A percentile compares a stretch with the other conserved stretches of the same genome.
These are phyloP conservation scores for Austrofundulus limnaeus DNA, from an alignment of 2,113 vertebrate species.

Conservation along the genomic window DNA sequence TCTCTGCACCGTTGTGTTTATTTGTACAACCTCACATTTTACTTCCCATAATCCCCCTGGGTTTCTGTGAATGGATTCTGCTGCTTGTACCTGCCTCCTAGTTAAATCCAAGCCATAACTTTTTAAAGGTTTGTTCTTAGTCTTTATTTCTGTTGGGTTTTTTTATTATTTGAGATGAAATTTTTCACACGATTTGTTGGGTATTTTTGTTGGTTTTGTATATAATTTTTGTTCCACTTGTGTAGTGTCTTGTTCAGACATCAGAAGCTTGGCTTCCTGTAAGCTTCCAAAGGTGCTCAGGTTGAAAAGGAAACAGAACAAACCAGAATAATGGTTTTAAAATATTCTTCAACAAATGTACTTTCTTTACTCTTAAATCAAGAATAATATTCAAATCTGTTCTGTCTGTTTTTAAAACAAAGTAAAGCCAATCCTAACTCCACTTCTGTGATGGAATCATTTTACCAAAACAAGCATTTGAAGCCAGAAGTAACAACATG, in stretches of 20 bases:
- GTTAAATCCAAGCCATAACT: conserved; percentile 5
- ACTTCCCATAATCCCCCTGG: too few relatives aligned
- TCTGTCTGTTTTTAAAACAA: background rate
- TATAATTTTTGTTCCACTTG: background rate
- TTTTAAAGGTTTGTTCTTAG: conserved; percentile 9
- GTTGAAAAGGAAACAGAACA: background rate
- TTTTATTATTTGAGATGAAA: background rate
- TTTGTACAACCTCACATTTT: too few relatives aligned
- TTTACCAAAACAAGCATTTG: too few relatives aligned
- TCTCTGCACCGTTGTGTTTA: too few relatives aligned
- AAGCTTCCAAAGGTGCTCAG: background rate
- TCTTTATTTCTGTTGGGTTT: background rate
- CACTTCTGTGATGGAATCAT: too few relatives aligned
- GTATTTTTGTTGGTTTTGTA: background rate
- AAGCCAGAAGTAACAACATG: too few relatives aligned
- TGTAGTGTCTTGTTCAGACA: background rate
- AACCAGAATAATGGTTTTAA: background rate
- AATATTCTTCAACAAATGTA: background rate
- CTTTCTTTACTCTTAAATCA: background rate
- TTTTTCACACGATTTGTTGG: background rate
- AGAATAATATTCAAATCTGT: background rate
- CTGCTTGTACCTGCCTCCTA: background rate
- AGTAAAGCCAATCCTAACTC: too few relatives aligned
- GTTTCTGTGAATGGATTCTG: too few relatives aligned
- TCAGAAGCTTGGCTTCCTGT: background rate